A percentile compares a stretch with the other conserved stretches of the same genome.
Evolutionary conservation across 2,113 vertebrate genomes (phyloP).

Genomic region (Phaethornis superciliosus): DNA sequence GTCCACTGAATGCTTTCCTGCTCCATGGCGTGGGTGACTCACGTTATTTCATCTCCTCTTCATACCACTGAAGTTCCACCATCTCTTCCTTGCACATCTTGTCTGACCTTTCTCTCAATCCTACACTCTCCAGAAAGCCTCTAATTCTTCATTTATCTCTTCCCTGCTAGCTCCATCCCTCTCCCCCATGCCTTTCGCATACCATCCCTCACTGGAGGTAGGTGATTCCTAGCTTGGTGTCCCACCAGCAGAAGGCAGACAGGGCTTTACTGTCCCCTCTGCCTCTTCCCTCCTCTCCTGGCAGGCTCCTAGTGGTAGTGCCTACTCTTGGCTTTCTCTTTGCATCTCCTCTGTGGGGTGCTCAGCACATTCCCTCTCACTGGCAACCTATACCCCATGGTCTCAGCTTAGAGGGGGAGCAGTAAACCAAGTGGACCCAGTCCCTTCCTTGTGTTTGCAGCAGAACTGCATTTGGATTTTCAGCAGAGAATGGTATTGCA

Average conservation of each 20-base stretch:
- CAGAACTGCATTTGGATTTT: background rate
- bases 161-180: background rate
- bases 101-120: background rate
- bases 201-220: rapidly evolving
- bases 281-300: background rate
- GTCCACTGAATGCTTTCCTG: background rate
- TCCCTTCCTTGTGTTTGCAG: background rate
- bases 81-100: background rate
- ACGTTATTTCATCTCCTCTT: background rate
- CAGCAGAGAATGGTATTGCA: background rate
- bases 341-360: background rate
- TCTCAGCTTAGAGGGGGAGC: background rate
- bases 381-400: background rate
- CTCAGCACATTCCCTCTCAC: rapidly evolving
- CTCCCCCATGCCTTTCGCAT: background rate
- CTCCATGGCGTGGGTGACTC: background rate
- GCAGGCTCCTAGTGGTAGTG: background rate
- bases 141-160: background rate
- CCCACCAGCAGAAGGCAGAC: background rate
- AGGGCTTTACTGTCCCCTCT: background rate
- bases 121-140: background rate
- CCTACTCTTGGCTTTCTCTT: background rate
- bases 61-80: background rate
- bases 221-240: background rate
- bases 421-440: background rate